phyloP scores from a whole-genome alignment of 2,797 vertebrate genomes.

The Hylomyscus alleni region DNA sequence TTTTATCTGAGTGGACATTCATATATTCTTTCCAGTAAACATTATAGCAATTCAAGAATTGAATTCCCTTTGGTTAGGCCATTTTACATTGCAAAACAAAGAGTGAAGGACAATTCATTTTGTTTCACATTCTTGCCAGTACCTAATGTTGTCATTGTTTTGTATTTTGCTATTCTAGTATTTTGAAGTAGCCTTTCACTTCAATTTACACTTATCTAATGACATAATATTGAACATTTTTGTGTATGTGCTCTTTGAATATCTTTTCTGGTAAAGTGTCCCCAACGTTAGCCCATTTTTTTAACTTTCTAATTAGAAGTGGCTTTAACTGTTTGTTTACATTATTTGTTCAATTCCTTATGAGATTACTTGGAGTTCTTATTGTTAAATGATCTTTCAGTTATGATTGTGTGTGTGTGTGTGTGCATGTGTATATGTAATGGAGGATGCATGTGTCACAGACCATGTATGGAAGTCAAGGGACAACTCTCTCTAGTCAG shows the following conservation, averaged over 20 bases:
- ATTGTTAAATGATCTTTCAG: neutral
- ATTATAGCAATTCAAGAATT: neutral
- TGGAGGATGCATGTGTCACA: neutral
- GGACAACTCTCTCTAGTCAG: neutral
- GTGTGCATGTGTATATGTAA: neutral
- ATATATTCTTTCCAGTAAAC: neutral
- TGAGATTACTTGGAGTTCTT: neutral
- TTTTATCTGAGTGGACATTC: constrained; percentile 28
- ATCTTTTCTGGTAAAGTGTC: neutral
- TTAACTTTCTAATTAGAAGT: neutral
- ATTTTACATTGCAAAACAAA: constrained; percentile 33
- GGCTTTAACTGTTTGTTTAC: neutral
- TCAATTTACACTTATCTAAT: neutral
- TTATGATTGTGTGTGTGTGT: neutral
- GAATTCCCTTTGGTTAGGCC: neutral
- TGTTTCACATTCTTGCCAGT: neutral
- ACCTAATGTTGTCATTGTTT: neutral
- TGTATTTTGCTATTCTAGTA: neutral
- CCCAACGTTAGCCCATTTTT: neutral
- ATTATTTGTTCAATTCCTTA: neutral
- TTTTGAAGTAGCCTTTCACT: neutral
- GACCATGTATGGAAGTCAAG: neutral
- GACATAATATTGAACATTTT: neutral
- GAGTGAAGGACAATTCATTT: neutral
- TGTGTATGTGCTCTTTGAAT: neutral